Evolutionary conservation across 2,888 invertebrate genomes (phyloP).

Genomic region (Eilema depressum): DNA sequence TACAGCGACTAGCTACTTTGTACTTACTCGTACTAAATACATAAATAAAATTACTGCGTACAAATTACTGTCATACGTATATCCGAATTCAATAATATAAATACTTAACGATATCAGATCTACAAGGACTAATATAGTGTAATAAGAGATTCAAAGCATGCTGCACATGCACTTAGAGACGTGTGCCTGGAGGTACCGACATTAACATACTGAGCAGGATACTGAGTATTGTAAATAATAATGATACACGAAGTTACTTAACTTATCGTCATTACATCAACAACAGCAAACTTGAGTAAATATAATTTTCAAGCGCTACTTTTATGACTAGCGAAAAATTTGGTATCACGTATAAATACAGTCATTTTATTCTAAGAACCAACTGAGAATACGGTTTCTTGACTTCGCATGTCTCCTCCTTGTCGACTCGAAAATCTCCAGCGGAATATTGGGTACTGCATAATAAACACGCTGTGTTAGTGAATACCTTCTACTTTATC

Average conservation of each 20-base stretch:
- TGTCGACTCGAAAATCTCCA: slow-evolving; percentile 87
- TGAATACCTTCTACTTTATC: slow-evolving; percentile 63
- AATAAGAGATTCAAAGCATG: slow-evolving; percentile 73
- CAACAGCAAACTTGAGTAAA: slow-evolving; percentile 66
- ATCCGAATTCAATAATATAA: slow-evolving; percentile 43
- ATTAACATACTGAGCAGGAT: slow-evolving; percentile 59
- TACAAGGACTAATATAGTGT: slow-evolving; percentile 62
- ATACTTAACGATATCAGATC: slow-evolving; percentile 59
- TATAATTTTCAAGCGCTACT: slow-evolving; percentile 76
- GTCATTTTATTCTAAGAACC: slow-evolving; percentile 84
- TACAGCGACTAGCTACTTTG: slow-evolving; percentile 82
- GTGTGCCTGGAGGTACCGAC: slow-evolving; percentile 64
- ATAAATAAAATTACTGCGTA: slow-evolving; percentile 46
- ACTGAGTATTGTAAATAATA: slow-evolving; percentile 65
- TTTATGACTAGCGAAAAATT: slow-evolving; percentile 78
- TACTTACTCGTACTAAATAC: slow-evolving; percentile 66
- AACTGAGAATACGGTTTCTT: slow-evolving; percentile 87
- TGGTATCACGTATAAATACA: slow-evolving; percentile 69
- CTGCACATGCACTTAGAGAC: slow-evolving; percentile 75
- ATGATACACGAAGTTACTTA: slow-evolving; percentile 57
- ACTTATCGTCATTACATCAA: slow-evolving; percentile 63
- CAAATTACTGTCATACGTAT: slow-evolving; percentile 48
- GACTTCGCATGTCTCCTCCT: slow-evolving; percentile 86
- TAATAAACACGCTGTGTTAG: slow-evolving; percentile 86
- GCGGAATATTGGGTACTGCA: slow-evolving; percentile 87